These are phyloP conservation scores for Andrena bucephala DNA, from an alignment of 2,888 invertebrate genomes.

Conservation along the genomic window DNA sequence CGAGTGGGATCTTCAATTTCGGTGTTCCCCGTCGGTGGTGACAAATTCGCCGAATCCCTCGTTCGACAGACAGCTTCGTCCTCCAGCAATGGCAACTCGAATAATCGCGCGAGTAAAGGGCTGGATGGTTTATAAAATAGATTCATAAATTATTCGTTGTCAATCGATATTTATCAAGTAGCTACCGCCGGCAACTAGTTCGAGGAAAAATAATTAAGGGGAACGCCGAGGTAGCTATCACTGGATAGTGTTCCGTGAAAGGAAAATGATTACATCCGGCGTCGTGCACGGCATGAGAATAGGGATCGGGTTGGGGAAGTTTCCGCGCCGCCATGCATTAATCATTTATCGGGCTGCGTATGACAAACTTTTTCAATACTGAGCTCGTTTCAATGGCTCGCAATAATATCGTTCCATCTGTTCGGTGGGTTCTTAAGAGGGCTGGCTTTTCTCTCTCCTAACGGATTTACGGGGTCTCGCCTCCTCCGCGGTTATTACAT, in stretches of 20 bases:
- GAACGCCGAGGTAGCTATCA: not conserved
- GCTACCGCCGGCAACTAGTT: not conserved
- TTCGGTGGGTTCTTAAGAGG: slow-evolving; percentile 52
- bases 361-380: slow-evolving; percentile 65
- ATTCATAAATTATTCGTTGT: not conserved
- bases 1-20: not conserved
- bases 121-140: too few relatives aligned
- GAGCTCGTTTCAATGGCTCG: slow-evolving; percentile 56
- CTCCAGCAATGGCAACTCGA: too few relatives aligned
- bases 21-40: not conserved
- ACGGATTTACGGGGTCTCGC: slow-evolving; percentile 65
- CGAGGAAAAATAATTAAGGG: not conserved
- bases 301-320: slow-evolving; percentile 30
- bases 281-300: slow-evolving; percentile 17
- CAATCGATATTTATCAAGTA: not conserved
- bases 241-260: not conserved
- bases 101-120: too few relatives aligned
- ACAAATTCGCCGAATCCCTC: not conserved
- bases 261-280: slow-evolving; percentile 5
- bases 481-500: slow-evolving; percentile 58
- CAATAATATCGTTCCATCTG: slow-evolving; percentile 60
- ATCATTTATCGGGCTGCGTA: slow-evolving; percentile 59
- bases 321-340: slow-evolving; percentile 49
- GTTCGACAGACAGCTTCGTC: not conserved
- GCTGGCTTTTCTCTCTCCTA: slow-evolving; percentile 25